These are phyloP conservation scores for Poecilia latipinna DNA, from an alignment of 2,113 vertebrate species.

Conservation along the genomic window DNA sequence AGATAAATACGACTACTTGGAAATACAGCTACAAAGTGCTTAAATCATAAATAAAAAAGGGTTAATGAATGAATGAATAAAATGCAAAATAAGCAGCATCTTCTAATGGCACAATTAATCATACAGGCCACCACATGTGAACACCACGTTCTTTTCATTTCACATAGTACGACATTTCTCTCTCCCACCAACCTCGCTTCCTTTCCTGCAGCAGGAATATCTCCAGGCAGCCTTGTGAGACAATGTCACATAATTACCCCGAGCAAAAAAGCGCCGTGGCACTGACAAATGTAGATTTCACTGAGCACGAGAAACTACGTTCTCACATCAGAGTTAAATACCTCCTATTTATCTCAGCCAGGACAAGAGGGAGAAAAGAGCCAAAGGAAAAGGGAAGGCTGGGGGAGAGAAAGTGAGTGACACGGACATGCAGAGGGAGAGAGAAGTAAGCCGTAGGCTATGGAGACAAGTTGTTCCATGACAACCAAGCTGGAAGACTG, in stretches of 20 bases:
- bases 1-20: too few species aligned
- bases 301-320: constrained; percentile 72
- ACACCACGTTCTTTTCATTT: constrained; percentile 67
- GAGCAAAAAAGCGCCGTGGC: constrained; percentile 72
- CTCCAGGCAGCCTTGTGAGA: constrained; percentile 73
- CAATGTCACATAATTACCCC: constrained; percentile 75
- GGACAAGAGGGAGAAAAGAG: constrained; percentile 41
- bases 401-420: constrained; percentile 50
- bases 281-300: constrained; percentile 81
- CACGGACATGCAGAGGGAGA: constrained; percentile 48
- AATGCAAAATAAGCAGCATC: constrained; percentile 21
- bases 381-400: constrained; percentile 17
- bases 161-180: constrained; percentile 54
- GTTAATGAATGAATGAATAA: too few species aligned
- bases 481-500: constrained; percentile 63
- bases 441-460: constrained; percentile 51
- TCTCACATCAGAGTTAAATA: constrained; percentile 76
- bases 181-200: constrained; percentile 48
- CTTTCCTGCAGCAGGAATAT: constrained; percentile 63
- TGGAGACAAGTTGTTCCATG: constrained; percentile 69
- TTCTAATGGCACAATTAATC: constrained; percentile 71
- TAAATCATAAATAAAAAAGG: too few species aligned
- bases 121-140: constrained; percentile 55
- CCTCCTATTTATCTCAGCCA: constrained; percentile 77
- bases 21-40: too few species aligned